Percentiles rank a stretch among this genome's conserved stretches.
phyloP scores from a whole-genome alignment of 2,113 vertebrate genomes.

The Lagopus muta region DNA sequence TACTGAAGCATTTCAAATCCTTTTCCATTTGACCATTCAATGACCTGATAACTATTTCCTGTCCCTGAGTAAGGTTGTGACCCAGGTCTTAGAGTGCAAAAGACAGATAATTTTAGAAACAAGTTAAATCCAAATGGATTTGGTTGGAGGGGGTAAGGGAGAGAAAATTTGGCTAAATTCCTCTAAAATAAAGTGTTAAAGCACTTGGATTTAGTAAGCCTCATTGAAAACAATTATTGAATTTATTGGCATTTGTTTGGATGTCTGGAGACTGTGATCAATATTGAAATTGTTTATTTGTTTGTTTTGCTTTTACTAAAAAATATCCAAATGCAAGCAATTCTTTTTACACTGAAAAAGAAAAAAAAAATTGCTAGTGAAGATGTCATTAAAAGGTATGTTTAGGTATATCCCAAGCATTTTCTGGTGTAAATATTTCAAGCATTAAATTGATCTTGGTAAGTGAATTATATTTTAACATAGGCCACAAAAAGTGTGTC shows the following conservation, averaged over 20 bases:
- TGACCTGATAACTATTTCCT: slow-evolving; percentile 90
- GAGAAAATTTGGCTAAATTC: slow-evolving; percentile 58
- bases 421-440: neutral
- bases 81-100: slow-evolving; percentile 87
- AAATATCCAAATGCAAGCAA: neutral
- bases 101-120: slow-evolving; percentile 91
- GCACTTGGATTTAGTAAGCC: slow-evolving; percentile 38
- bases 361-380: neutral
- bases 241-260: slow-evolving; percentile 27
- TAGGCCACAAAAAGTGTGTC: neutral
- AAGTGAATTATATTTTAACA: neutral
- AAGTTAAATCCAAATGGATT: slow-evolving; percentile 79
- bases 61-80: slow-evolving; percentile 91
- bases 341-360: neutral
- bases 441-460: neutral
- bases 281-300: neutral
- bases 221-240: slow-evolving; percentile 56
- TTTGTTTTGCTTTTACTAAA: slow-evolving; percentile 38
- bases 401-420: neutral
- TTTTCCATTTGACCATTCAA: slow-evolving; percentile 88
- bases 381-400: neutral
- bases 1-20: slow-evolving; percentile 85
- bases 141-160: slow-evolving; percentile 57
- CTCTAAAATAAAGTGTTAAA: slow-evolving; percentile 53
- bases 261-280: neutral